Evolutionary conservation across 30 jellyfish, hydroid and myxozoan genomes (phyloP).

Genomic region (Catostylus mosaicus): DNA sequence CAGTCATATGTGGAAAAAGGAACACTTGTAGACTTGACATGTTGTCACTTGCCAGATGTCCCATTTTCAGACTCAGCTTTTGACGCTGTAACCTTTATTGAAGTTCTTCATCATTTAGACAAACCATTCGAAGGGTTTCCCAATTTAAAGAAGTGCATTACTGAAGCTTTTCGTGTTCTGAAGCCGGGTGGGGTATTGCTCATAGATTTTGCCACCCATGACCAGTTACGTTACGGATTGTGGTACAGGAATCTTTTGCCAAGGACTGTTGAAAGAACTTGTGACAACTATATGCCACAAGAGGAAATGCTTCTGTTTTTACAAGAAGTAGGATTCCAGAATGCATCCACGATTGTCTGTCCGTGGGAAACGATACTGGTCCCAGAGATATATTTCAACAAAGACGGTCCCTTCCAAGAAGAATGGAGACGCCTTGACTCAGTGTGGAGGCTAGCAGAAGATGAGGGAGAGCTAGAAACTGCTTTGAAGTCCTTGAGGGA

Average conservation of each 20-base stretch:
- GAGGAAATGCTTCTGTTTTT: slow-evolving; percentile 35
- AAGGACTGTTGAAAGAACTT: slow-evolving; percentile 49
- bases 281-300: slow-evolving; percentile 37
- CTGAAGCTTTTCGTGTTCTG: slow-evolving; percentile 82
- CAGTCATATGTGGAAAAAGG: slow-evolving; percentile 7
- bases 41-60: slow-evolving; percentile 62
- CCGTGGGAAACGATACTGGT: slow-evolving; percentile 49
- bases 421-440: slow-evolving; percentile 75
- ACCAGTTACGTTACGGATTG: slow-evolving; percentile 63
- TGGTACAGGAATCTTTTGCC: slow-evolving; percentile 69
- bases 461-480: slow-evolving; percentile 68
- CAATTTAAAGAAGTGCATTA: slow-evolving; percentile 33
- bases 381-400: slow-evolving; percentile 34
- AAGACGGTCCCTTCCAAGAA: slow-evolving; percentile 71
- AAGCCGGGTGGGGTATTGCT: slow-evolving; percentile 89
- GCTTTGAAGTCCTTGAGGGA: slow-evolving; percentile 66
- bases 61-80: slow-evolving; percentile 75
- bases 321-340: slow-evolving; percentile 33
- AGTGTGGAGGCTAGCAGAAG: slow-evolving; percentile 66
- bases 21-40: slow-evolving; percentile 33
- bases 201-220: slow-evolving; percentile 56
- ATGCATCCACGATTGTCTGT: slow-evolving; percentile 22
- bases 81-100: slow-evolving; percentile 81
- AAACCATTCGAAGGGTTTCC: slow-evolving; percentile 53
- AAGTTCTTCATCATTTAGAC: slow-evolving; percentile 88